Conservation (phyloP, 2,888 invertebrate genomes). For the Hylaea fasciaria region DNA sequence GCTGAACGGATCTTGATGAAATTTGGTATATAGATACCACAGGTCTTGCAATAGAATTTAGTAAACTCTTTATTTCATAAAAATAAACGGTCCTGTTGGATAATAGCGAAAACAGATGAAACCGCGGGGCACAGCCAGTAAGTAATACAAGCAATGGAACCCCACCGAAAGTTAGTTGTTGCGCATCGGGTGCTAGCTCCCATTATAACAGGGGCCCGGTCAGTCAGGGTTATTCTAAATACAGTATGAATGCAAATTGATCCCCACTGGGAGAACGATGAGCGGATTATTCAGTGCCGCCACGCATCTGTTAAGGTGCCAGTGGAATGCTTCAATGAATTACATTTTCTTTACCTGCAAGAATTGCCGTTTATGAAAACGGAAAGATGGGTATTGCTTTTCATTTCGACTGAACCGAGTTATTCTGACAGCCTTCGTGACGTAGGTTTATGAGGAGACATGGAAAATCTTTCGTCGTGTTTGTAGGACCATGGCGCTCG, state of each 20-base stretch:
- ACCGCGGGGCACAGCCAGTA: no score
- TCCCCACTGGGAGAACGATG: constrained; percentile 43
- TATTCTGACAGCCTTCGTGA: neutral
- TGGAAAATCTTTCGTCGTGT: no score
- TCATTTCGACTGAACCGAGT: neutral
- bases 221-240: constrained; percentile 57
- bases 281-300: constrained; percentile 28
- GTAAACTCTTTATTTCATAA: no score
- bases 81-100: no score
- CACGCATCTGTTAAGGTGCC: constrained; percentile 23
- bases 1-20: no score
- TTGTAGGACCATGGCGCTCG: no score
- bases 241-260: constrained; percentile 66
- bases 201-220: constrained; percentile 59
- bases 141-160: constrained; percentile 39
- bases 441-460: no score
- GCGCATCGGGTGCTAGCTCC: constrained; percentile 53
- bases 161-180: constrained; percentile 40
- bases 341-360: constrained; percentile 9
- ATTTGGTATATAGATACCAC: no score
- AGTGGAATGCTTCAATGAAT: constrained; percentile 22
- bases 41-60: no score
- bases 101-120: no score
- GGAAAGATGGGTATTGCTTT: neutral
- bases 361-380: neutral